Conservation (phyloP, 2,888 invertebrate genomes). For the Conomelus anceps region DNA sequence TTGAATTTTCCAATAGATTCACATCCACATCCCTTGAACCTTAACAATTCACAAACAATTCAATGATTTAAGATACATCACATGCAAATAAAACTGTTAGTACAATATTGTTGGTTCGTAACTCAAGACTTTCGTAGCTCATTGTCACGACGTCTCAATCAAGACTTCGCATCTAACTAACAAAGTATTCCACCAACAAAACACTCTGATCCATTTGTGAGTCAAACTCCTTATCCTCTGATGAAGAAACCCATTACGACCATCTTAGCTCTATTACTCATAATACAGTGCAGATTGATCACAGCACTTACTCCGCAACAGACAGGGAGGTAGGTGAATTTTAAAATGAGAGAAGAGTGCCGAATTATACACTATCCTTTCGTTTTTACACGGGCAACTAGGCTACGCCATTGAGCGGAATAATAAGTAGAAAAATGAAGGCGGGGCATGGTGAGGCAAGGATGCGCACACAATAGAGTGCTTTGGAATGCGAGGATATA, state of each 20-base stretch:
- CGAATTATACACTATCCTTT: background rate
- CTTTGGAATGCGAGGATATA: background rate
- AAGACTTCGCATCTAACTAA: background rate
- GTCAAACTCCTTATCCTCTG: too few relatives aligned
- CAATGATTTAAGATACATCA: too few relatives aligned
- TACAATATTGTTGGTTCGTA: too few relatives aligned
- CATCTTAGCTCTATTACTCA: background rate
- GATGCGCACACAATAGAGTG: background rate
- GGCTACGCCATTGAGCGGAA: background rate
- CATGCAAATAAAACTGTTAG: too few relatives aligned
- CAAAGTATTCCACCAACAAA: background rate
- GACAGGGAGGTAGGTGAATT: too few relatives aligned
- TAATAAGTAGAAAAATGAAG: background rate
- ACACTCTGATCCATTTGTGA: background rate
- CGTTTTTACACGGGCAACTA: background rate
- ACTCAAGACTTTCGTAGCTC: too few relatives aligned
- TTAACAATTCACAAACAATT: too few relatives aligned
- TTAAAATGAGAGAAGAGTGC: background rate
- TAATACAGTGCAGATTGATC: background rate
- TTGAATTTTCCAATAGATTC: background rate
- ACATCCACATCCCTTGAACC: too few relatives aligned
- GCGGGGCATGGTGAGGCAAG: background rate
- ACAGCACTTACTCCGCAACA: background rate
- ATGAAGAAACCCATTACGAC: background rate
- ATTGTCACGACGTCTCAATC: too few relatives aligned